Evolutionary conservation across 2,113 vertebrate genomes (phyloP), one percentile per base, ranked within the genome.

Genomic region (Eidolon helvum): DNA sequence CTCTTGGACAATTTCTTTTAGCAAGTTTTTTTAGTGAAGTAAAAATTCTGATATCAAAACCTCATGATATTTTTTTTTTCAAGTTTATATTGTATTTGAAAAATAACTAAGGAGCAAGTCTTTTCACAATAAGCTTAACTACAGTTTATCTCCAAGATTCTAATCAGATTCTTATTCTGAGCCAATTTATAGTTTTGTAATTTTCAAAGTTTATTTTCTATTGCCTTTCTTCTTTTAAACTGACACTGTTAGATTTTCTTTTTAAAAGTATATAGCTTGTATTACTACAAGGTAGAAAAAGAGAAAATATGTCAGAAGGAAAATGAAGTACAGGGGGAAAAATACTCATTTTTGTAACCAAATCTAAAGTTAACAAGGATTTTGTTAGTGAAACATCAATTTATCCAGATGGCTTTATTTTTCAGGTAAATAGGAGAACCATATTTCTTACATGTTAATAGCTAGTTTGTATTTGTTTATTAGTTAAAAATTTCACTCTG

Each of bases 21-120:
- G 28, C 21, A 90, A 43, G 18, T 87, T 94, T 22, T 55, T 86
- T 26, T 26, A 74, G 57, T 43, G 16, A 68, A 10, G 45, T 59
- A 93, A 85, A 88, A 69, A 63, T 89, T 92, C 28, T 79, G 43
- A 79, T 26, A 45, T 79, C 74, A 74, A 85, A 96, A 53, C 12
- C 28, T 45, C 59, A 30, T 1, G 6, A 50, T 59, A n/a, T 40
- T 85, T 18, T 59, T 12, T 61, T 94, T 78, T 72, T 63, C 77
- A 79, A 66, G 57, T 87, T 90, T 87, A 57, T 9, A 75, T 30
- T 79, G 38, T 50, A 18, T 87, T 82, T 90, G 45, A 90, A 90
- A 95, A 72, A 38, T 2, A 65, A 84, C 16, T 35, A 22, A 12
- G 26, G 4, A 85, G 19, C 10, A 30, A 90, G 38, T 59, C 26